Conservation (phyloP, 1,140 invertebrate genomes). For the Akabosia matsudoensis region DNA sequence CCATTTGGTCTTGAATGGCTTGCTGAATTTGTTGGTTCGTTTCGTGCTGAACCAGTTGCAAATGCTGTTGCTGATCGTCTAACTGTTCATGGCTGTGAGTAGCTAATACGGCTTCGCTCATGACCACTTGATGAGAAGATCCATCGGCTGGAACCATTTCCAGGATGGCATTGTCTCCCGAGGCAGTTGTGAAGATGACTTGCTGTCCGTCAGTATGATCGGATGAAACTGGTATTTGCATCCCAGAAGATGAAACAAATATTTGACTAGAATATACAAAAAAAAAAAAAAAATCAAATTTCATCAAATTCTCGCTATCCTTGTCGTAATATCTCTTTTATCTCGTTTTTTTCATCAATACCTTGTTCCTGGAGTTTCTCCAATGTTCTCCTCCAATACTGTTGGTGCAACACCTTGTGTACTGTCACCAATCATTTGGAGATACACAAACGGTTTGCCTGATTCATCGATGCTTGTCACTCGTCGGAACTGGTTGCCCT, state of each 20-base stretch:
- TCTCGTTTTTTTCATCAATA: no score
- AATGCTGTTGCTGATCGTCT: slow-evolving; percentile 25
- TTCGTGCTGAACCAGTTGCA: slow-evolving; percentile 5
- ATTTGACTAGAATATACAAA: slow-evolving; percentile 34
- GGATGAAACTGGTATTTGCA: slow-evolving; percentile 32
- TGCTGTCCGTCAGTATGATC: slow-evolving; percentile 28
- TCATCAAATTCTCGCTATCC: no score
- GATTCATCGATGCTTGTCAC: slow-evolving; percentile 42
- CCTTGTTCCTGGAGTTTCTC: slow-evolving; percentile 31
- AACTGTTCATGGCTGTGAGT: neutral
- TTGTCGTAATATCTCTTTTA: no score
- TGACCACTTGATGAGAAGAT: slow-evolving; percentile 26
- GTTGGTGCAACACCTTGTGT: slow-evolving; percentile 31
- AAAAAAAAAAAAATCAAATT: no score
- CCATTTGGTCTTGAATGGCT: slow-evolving; percentile 27
- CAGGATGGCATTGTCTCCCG: neutral
- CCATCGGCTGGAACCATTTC: slow-evolving; percentile 15
- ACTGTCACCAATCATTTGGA: slow-evolving; percentile 39
- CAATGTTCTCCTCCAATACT: slow-evolving; percentile 27
- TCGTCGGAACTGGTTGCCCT: slow-evolving; percentile 40
- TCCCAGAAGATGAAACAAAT: slow-evolving; percentile 33
- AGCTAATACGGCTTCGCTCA: slow-evolving; percentile 25
- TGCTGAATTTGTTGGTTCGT: neutral
- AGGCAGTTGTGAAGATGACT: slow-evolving; percentile 29
- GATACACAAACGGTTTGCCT: slow-evolving; percentile 45